Conservation (phyloP, 2,888 invertebrate species). For the Schrankia costaestrigalis region DNA sequence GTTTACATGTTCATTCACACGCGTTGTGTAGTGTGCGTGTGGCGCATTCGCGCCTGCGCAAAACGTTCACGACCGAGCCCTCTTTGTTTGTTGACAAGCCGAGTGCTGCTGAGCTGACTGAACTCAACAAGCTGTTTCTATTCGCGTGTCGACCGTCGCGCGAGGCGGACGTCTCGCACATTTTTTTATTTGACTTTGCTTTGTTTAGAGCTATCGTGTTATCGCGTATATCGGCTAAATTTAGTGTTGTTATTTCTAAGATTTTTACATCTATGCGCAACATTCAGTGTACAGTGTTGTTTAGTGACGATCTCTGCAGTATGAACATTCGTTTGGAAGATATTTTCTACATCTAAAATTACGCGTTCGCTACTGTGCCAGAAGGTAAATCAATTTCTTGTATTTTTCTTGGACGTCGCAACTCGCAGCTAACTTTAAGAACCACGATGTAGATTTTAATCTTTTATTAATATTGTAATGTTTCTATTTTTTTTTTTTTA, state of each 20-base stretch:
- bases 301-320: conserved; percentile 42
- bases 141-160: conserved; percentile 54
- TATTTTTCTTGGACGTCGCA: conserved; percentile 37
- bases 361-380: conserved; percentile 59
- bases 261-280: conserved; percentile 52
- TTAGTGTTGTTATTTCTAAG: conserved; percentile 60
- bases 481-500: conserved; percentile 17
- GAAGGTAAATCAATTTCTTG: conserved; percentile 60
- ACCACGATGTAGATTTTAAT: conserved; percentile 14
- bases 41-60: conserved; percentile 65
- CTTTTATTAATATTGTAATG: conserved; percentile 18
- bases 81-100: conserved; percentile 80
- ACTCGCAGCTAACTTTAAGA: conserved; percentile 26
- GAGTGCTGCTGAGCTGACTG: conserved; percentile 38
- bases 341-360: conserved; percentile 60
- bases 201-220: conserved; percentile 51
- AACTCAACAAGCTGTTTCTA: conserved; percentile 49
- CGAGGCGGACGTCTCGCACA: conserved; percentile 43
- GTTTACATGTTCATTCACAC: conserved; percentile 75
- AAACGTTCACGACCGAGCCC: conserved; percentile 57
- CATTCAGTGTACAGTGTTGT: conserved; percentile 58
- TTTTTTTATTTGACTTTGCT: conserved; percentile 29
- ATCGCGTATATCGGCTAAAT: conserved; percentile 61
- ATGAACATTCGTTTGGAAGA: conserved; percentile 45
- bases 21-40: conserved; percentile 52